Evolutionary conservation across 2,113 vertebrate genomes (phyloP), one percentile per base, ranked within the genome.

Genomic region (Eptesicus fuscus): DNA sequence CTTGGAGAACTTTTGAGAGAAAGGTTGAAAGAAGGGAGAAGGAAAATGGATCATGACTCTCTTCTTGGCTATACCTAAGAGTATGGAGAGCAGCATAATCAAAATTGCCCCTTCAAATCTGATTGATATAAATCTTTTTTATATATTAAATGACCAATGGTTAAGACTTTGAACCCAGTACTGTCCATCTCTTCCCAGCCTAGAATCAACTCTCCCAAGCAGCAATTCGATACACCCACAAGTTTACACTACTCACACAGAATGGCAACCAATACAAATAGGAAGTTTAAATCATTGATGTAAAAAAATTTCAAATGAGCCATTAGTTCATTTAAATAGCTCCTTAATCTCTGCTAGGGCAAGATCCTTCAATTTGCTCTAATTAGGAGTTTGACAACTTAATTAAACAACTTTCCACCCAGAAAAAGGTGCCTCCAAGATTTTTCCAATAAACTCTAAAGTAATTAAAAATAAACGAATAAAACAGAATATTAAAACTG

Each of bases 201-300:
- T 17, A 84, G 35, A 73, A 42, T 47, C 44, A 51, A 83, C 9
- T 3, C 3, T 63, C 16, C 44, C n/a, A 80, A 73, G 4, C 11
- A 69, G 42, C 30, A 90, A 84, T 80, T 37, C n/a, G 28, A 87
- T 70, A 70, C 17, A 22, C 37, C 9, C 74, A 59, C 14, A 51
- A 51, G 42, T 70, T 67, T 69, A 91, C 16, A 71, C 18, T 28
- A 74, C 63, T 82, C 56, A 18, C 30, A 30, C 16, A 85, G 47
- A 85, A 47, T 51, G 67, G 5, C 80, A 78, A 73, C 5, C 30
- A 56, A 83, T 88, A 51, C 79, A 83, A 28, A 83, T 20, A 9
- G 56, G 37, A 96, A 96, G 37, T 96, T 87, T 32, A 86, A 91
- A 83, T 93, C 59, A 80, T 8, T 40, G n/a, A 53, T 9, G 12